A percentile compares a stretch with the other conserved stretches of the same genome.
Conservation (phyloP, 2,797 vertebrate species). For the Streptopelia turtur region DNA sequence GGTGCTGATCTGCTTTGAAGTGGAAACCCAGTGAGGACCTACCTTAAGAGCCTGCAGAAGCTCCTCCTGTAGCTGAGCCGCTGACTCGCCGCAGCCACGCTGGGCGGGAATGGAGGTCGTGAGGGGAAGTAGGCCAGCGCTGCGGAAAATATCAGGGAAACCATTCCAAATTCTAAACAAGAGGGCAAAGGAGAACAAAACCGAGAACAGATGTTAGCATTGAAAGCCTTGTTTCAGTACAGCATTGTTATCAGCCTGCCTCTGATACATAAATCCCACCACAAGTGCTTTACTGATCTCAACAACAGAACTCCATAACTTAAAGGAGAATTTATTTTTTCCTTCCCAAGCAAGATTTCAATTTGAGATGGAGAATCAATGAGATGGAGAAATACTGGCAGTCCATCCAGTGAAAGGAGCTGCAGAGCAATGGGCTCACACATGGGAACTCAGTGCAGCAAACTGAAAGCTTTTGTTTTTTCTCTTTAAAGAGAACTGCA, state of each 20-base stretch:
- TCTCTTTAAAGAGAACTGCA: not conserved
- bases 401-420: not conserved
- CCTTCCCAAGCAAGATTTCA: not conserved
- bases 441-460: not conserved
- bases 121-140: conserved; percentile 93
- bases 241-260: not conserved
- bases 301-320: not conserved
- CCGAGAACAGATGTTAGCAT: conserved; percentile 1
- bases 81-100: conserved; percentile 94
- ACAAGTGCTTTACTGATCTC: not conserved
- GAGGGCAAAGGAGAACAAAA: conserved; percentile 46
- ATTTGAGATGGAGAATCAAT: not conserved
- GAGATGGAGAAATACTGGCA: not conserved
- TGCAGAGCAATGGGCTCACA: not conserved
- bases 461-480: not conserved
- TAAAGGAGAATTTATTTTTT: not conserved
- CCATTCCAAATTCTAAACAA: conserved; percentile 86
- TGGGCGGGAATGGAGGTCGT: conserved; percentile 92
- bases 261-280: not conserved
- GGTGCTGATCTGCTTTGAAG: conserved; percentile 23
- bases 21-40: conserved; percentile 30
- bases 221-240: not conserved
- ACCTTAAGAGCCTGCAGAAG: conserved; percentile 94
- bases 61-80: conserved; percentile 94
- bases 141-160: conserved; percentile 86